Evolutionary conservation across 2,888 invertebrate genomes (phyloP), one percentile per base, ranked within the genome.

Genomic region (Caenorhabditis panamensis): DNA sequence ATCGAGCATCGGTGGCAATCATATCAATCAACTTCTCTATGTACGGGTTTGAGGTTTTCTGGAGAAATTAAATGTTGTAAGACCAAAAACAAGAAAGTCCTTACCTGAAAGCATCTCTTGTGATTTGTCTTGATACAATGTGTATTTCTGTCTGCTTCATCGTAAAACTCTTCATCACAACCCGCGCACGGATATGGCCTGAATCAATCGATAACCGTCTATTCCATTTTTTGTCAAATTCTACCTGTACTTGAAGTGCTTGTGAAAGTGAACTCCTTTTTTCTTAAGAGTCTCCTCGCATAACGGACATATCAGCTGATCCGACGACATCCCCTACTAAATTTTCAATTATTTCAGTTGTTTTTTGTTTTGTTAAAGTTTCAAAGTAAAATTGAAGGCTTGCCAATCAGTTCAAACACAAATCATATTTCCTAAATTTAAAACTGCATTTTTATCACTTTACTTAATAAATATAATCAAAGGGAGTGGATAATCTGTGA

Each of bases 181-280:
- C n/a, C n/a, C n/a, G n/a, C 73, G 53, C 79, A 79, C 3, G 56
- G 51, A 36, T 41, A 79, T 18, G 28, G 36, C 36, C 79, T 79
- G 44, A 26, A 20, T 36, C 8, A 6, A 24, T 67, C 24, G 26
- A 5, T 26, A 28, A 16, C 22, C 24, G 37, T 56, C n/a, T 6
- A 49, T 16, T 1, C 20, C 1, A 28, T 18, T 9, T n/a, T 22
- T 28, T 13, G 18, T 9, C 5, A 9, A 6, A 18, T 13, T 63
- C 56, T 16, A 68, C 73, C 73, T 73, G 41, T 79, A 73, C n/a
- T 73, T 73, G 28, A 79, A 79, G 53, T 79, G 79, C 26, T 51
- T 73, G 24, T 22, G 54, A 13, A 79, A 63, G 44, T 73, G 72
- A 16, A 37, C 4, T 9, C 63, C 63, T 24, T 63, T 54, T 5